Base-by-base conservation (phyloP, 2,888 invertebrate species). In the Meloe dianella region DNA sequence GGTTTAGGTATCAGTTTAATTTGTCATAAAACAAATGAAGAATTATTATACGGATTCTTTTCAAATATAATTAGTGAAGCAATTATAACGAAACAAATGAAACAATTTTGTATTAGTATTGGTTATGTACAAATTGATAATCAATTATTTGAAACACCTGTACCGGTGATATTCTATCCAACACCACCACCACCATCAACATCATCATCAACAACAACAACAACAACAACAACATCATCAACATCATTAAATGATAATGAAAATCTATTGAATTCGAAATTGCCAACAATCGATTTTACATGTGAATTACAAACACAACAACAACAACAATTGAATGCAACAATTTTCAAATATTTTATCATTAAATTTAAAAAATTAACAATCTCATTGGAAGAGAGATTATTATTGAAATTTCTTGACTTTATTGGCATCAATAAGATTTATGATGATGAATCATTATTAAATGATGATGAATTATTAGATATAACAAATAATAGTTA, bases 121-220 rank as follows among this genome's bases (percentile, higher is more conserved):
- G 87, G 88, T 66, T 90, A 92, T 79, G 89, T 97, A 78, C 97
- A 97, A 88, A 88, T 92, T 79, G 95, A 96, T 84, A 95, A 95
- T 84, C 93, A 92, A 87, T 80, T 98, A 65, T 87, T 94, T 74
- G 95, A 94, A 78, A 91, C 95, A 0, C 91, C 93, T 71, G 92
- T 92, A 75, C 94, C 95, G 6, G 94, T 95, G 62, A 88, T 96
- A 71, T 84, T 98, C 73, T 93, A 93, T 81, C 92, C 94, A 64
- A 87, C 86, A 73, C 85, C 82, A 35, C 79, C 82, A 12, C 47
- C 47, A 9, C 2, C 20, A 47, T 9, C 47, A 20, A 2, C 20
- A 17, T 6, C 47, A 47, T 17, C 17, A 20, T 10, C 20, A 47
- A 20, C 47, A 41, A 17, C 41, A 41, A 41, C 17, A 5, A 3